These are phyloP conservation scores for Oncorhynchus kisutch DNA, from an alignment of 2,113 vertebrate genomes.

Conservation along the genomic window DNA sequence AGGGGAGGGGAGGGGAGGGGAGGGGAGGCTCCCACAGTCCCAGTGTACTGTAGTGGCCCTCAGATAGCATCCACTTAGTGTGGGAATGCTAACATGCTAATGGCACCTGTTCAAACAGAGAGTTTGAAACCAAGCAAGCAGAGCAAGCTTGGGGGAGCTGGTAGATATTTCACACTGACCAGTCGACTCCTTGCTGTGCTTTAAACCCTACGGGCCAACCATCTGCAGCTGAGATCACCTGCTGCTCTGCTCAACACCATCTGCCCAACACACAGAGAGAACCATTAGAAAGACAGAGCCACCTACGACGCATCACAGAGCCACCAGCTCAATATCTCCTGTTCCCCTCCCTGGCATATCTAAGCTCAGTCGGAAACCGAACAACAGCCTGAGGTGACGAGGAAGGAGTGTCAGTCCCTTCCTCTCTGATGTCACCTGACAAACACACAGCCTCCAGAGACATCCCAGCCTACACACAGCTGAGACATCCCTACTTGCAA, in stretches of 20 bases:
- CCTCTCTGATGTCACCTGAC: neutral
- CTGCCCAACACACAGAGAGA: neutral
- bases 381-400: neutral
- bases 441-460: neutral
- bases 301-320: neutral
- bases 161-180: neutral
- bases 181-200: neutral
- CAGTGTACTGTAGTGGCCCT: too few species aligned
- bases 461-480: neutral
- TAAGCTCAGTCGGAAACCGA: neutral
- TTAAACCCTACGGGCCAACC: neutral
- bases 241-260: neutral
- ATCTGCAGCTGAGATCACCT: neutral
- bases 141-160: neutral
- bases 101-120: conserved; percentile 24
- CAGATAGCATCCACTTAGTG: neutral
- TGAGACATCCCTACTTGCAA: neutral
- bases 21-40: neutral
- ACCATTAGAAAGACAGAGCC: neutral
- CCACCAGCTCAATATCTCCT: neutral
- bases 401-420: neutral
- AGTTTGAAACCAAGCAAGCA: neutral
- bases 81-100: conserved; percentile 1
- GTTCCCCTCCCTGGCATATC: neutral
- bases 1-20: too few species aligned